Conservation (phyloP, 2,113 vertebrate species). For the Tamias sibiricus region DNA sequence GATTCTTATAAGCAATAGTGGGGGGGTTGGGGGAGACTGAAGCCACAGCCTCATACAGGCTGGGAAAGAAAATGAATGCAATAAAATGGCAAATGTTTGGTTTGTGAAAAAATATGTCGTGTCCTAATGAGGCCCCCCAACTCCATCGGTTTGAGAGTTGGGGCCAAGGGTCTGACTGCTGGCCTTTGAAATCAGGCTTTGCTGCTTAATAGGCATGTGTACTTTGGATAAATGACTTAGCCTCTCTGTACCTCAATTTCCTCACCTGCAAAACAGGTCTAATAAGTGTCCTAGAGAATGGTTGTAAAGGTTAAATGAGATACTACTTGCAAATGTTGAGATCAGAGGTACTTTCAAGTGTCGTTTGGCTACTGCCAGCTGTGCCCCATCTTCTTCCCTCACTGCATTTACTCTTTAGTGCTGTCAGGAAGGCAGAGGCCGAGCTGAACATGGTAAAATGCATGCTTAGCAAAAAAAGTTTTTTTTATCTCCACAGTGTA, state of each 20-base stretch:
- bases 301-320: neutral
- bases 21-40: neutral
- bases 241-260: neutral
- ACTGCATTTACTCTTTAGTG: neutral
- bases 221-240: neutral
- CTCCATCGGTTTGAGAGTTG: neutral
- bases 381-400: neutral
- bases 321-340: neutral
- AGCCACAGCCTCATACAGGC: neutral
- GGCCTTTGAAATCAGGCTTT: neutral
- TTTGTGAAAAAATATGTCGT: neutral
- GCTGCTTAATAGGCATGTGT: too few species aligned
- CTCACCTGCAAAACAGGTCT: neutral
- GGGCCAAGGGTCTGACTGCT: neutral
- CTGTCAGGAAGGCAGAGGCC: neutral
- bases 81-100: neutral
- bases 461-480: neutral
- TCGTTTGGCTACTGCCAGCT: neutral
- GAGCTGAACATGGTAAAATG: neutral
- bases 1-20: conserved; percentile 17
- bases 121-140: neutral
- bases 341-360: neutral
- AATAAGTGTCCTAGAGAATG: neutral
- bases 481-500: neutral
- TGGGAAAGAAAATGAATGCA: neutral